These are phyloP conservation scores for Ctena decussata DNA, from an alignment of 2,888 invertebrate species.

Conservation along the genomic window DNA sequence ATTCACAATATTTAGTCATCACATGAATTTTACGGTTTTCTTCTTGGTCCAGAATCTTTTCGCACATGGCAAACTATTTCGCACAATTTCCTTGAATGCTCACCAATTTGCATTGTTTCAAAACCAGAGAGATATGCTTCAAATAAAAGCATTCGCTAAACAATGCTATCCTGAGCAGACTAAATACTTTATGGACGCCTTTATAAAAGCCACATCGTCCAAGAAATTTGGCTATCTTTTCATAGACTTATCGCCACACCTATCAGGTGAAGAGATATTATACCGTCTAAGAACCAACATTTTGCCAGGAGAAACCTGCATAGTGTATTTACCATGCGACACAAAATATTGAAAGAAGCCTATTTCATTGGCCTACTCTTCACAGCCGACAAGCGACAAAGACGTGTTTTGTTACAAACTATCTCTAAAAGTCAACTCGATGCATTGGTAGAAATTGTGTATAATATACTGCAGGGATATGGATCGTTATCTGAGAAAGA, in stretches of 20 bases:
- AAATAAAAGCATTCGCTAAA: slow-evolving; percentile 49
- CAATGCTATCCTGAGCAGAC: slow-evolving; percentile 53
- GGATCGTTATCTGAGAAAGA: neutral
- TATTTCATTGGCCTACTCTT: slow-evolving; percentile 11
- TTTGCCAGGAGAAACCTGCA: slow-evolving; percentile 17
- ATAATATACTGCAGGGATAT: slow-evolving; percentile 12
- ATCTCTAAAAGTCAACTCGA: slow-evolving; percentile 4
- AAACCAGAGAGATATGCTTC: slow-evolving; percentile 47
- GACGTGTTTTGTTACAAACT: slow-evolving; percentile 1
- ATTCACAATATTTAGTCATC: slow-evolving; percentile 40
- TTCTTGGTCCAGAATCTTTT: slow-evolving; percentile 37
- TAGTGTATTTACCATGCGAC: slow-evolving; percentile 21
- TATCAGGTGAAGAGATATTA: neutral
- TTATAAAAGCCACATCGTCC: slow-evolving; percentile 32
- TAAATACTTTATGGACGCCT: slow-evolving; percentile 55
- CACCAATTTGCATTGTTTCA: slow-evolving; percentile 50
- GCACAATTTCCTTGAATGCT: slow-evolving; percentile 36
- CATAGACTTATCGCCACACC: slow-evolving; percentile 10
- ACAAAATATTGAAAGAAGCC: neutral
- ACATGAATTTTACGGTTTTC: slow-evolving; percentile 27
- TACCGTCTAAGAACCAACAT: slow-evolving; percentile 12
- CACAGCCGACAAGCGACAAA: neutral
- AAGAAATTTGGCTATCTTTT: slow-evolving; percentile 7
- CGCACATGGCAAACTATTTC: slow-evolving; percentile 29
- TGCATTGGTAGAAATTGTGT: slow-evolving; percentile 8